Evolutionary conservation across 2,797 vertebrate species (phyloP), one percentile per base, ranked within the genome.

Genomic region (Labroides dimidiatus): DNA sequence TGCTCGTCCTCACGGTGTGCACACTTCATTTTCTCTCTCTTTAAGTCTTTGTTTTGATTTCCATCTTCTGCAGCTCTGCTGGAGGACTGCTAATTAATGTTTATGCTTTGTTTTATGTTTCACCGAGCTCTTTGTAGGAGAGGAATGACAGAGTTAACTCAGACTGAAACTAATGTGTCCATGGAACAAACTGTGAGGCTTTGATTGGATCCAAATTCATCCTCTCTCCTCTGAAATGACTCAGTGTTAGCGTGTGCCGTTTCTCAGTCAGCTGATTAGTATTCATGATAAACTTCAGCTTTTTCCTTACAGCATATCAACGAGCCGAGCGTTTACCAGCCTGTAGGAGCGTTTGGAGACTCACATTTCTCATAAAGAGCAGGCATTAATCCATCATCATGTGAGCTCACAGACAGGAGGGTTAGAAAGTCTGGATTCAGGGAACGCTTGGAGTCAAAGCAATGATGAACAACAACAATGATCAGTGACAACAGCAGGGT

Each of bases 251-350:
- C 37, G 10, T 39, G 76, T 76, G 84, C 75, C 77, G 85, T 86
- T 61, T 82, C 84, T 84, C 72, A 41, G 75, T 54, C 69, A 39
- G 13, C 83, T 87, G 80, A 88, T 90, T 85, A 87, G 82, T 78
- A 78, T 84, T 90, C 81, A 74, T 39, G 82, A 86, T 82, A 53
- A 75, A 81, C 82, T 56, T 58, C 70, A 50, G 54, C 37, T 63
- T 75, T 84, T 68, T 21, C 58, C 72, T 60, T 43, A 23, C 71
- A 72, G 82, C 86, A 87, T 84, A 82, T 78, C 81, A 89, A 85
- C 81, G 84, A 81, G 55, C 67, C 50, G 11, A 66, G 51, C 68
- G 86, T 79, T 85, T 64, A 69, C 72, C 70, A 47, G 72, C 74
- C 66, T 16, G 62, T 41, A 54, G 81, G 43, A 69, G 73, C 76